Conservation (phyloP, 2,888 invertebrate genomes). For the Chrysolina haemoptera region DNA sequence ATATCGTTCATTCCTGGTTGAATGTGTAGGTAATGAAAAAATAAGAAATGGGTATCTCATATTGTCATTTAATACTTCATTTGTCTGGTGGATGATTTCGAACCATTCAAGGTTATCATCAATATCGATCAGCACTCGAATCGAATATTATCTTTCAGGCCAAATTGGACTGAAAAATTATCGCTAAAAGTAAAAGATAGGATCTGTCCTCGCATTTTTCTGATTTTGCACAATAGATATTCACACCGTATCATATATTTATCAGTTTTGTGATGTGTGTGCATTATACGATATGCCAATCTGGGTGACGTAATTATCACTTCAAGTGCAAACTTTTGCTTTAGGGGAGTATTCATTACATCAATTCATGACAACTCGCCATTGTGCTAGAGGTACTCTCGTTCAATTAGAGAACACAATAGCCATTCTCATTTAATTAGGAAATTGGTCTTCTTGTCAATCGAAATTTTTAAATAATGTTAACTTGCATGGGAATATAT, state of each 20-base stretch:
- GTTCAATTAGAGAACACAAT: not conserved
- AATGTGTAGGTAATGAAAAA: no score
- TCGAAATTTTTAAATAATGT: not conserved
- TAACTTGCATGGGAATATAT: not conserved
- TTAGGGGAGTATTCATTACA: not conserved
- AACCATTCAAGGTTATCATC: no score
- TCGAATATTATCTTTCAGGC: not conserved
- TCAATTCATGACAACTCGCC: no score
- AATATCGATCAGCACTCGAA: no score
- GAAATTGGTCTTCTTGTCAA: not conserved
- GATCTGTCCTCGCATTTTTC: not conserved
- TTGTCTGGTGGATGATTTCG: no score
- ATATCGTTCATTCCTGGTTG: no score
- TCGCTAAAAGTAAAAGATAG: not conserved
- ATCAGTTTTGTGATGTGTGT: slow-evolving; percentile 1
- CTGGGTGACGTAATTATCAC: not conserved
- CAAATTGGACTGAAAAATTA: not conserved
- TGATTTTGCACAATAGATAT: not conserved
- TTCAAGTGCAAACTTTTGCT: not conserved
- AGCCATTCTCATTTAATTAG: not conserved
- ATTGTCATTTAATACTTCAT: no score
- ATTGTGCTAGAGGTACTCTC: no score
- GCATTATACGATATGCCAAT: not conserved
- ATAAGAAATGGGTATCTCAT: no score
- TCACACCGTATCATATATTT: not conserved